These are phyloP conservation scores for Sebastes kiyomatsui DNA, from an alignment of 2,797 vertebrate genomes.

Conservation along the genomic window DNA sequence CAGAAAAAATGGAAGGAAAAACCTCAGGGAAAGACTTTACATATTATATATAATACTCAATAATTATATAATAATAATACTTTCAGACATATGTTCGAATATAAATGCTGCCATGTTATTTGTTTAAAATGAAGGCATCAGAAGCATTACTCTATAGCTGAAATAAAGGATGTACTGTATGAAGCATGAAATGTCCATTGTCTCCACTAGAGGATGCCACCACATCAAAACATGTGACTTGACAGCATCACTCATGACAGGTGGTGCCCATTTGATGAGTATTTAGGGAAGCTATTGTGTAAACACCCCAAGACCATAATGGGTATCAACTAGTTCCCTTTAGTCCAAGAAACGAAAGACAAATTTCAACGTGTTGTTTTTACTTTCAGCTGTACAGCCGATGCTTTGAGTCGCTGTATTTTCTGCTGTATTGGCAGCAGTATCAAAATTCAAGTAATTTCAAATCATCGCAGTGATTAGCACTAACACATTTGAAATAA, in stretches of 20 bases:
- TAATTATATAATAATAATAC: neutral
- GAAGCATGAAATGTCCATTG: neutral
- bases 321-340: neutral
- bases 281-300: conserved; percentile 14
- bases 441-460: neutral
- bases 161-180: neutral
- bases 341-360: neutral
- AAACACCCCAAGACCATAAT: neutral
- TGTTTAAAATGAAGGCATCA: neutral
- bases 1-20: neutral
- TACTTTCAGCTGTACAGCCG: neutral
- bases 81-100: neutral
- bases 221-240: neutral
- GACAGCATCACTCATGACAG: neutral
- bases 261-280: conserved; percentile 15
- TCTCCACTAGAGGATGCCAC: conserved; percentile 54
- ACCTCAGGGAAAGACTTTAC: rapidly evolving
- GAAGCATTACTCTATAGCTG: neutral
- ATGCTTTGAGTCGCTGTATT: neutral
- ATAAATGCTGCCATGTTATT: neutral
- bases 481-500: neutral
- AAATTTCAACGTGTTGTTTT: neutral
- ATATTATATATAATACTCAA: neutral
- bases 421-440: too few relatives aligned
- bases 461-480: neutral